Evolutionary conservation across 1,140 invertebrate genomes (phyloP).

Genomic region (Drosophila kohkoa): DNA sequence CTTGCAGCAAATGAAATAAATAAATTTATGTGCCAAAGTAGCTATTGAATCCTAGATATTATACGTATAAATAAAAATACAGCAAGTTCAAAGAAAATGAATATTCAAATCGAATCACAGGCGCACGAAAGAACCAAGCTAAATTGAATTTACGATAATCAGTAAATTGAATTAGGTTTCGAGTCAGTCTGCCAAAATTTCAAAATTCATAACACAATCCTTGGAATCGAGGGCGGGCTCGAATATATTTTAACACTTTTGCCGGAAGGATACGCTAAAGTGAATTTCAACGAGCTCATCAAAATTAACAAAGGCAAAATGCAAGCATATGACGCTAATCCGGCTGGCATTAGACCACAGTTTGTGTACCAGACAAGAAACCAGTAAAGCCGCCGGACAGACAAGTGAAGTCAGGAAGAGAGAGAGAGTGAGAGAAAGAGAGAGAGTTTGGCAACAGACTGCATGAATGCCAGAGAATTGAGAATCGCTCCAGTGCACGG

Average conservation of each 20-base stretch:
- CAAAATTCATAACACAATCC: constrained; percentile 72
- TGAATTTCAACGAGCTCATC: constrained; percentile 78
- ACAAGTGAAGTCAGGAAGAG: constrained; percentile 11
- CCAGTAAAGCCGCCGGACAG: constrained; percentile 1
- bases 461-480: constrained; percentile 27
- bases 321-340: constrained; percentile 85
- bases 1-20: neutral
- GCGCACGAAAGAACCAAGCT: constrained; percentile 55
- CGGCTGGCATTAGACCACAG: constrained; percentile 76
- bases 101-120: constrained; percentile 21
- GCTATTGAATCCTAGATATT: neutral
- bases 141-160: constrained; percentile 80
- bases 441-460: constrained; percentile 15
- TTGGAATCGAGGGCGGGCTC: neutral
- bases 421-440: no score
- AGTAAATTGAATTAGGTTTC: constrained; percentile 73
- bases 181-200: constrained; percentile 68
- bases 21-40: neutral
- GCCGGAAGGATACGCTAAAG: constrained; percentile 53
- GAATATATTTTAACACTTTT: constrained; percentile 67
- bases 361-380: constrained; percentile 50
- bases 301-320: constrained; percentile 77
- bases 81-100: constrained; percentile 23
- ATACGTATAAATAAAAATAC: neutral
- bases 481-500: constrained; percentile 63